Conservation (phyloP, 2,113 vertebrate genomes). For the Vidua chalybeata region DNA sequence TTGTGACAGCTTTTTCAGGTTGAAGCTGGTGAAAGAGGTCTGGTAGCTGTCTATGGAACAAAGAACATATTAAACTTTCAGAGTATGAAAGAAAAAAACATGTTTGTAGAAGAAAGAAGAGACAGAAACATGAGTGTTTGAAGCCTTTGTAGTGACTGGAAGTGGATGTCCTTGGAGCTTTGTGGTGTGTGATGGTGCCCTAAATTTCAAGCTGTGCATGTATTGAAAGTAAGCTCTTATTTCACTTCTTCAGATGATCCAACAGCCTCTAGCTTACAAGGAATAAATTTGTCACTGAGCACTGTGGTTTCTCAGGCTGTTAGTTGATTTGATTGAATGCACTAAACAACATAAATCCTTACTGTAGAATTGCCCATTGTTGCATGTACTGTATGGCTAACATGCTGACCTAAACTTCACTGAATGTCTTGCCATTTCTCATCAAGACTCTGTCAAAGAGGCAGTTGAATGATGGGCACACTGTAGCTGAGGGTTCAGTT, state of each 20-base stretch:
- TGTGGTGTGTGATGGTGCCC: not conserved
- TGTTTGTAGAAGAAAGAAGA: not conserved
- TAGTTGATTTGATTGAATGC: not conserved
- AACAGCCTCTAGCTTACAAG: not conserved
- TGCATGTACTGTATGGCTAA: not conserved
- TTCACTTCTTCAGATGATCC: not conserved
- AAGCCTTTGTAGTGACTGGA: not conserved
- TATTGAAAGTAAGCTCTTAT: not conserved
- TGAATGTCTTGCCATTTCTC: not conserved
- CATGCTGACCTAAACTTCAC: not conserved
- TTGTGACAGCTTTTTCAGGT: fast-evolving
- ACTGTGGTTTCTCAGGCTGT: not conserved
- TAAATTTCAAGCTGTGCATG: not conserved
- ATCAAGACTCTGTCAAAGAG: not conserved
- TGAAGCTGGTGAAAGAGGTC: not conserved
- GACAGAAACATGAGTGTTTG: not conserved
- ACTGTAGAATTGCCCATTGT: not conserved
- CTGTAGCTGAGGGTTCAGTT: not conserved
- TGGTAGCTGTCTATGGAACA: not conserved
- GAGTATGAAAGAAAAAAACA: not conserved
- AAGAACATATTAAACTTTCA: not conserved
- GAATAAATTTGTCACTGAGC: not conserved
- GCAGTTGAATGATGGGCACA: not conserved
- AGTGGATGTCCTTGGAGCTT: not conserved
- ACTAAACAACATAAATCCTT: not conserved